A percentile compares a stretch with the other conserved stretches of the same genome.
Conservation (phyloP, 2,113 vertebrate species). For the Macrotis lagotis region DNA sequence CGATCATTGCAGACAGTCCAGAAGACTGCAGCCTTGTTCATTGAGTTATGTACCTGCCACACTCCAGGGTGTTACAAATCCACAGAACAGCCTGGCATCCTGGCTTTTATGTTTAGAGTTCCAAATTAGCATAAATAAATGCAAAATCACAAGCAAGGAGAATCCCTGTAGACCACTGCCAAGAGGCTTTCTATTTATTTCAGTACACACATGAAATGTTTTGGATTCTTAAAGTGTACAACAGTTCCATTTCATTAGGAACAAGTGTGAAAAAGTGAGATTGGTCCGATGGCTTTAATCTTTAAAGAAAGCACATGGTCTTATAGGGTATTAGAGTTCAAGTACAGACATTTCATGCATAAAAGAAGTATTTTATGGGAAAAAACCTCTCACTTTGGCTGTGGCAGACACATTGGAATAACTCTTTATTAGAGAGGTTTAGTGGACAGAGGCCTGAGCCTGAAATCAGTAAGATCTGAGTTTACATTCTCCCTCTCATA, state of each 20-base stretch:
- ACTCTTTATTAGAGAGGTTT: background rate
- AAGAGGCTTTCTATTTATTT: conserved; percentile 62
- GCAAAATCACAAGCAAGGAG: conserved; percentile 46
- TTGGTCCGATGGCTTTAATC: conserved; percentile 14
- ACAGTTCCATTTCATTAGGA: conserved; percentile 49
- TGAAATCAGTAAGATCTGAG: background rate
- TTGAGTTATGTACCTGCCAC: conserved; percentile 25
- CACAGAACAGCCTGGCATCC: conserved; percentile 23
- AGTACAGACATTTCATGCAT: background rate
- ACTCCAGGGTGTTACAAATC: conserved; percentile 38
- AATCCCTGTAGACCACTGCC: conserved; percentile 37
- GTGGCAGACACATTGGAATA: background rate
- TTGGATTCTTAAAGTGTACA: conserved; percentile 45
- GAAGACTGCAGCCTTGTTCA: conserved; percentile 20
- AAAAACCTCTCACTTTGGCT: background rate
- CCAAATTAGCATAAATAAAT: conserved; percentile 61
- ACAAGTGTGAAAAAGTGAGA: conserved; percentile 25
- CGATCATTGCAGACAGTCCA: background rate
- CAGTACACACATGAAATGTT: conserved; percentile 50
- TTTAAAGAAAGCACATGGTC: background rate
- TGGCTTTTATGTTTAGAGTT: conserved; percentile 55
- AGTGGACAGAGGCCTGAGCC: background rate
- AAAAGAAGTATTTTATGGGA: background rate
- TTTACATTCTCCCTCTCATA: background rate
- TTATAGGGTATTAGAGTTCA: background rate